These are phyloP conservation scores for Erithacus rubecula DNA, from an alignment of 2,797 vertebrate genomes.

Conservation along the genomic window DNA sequence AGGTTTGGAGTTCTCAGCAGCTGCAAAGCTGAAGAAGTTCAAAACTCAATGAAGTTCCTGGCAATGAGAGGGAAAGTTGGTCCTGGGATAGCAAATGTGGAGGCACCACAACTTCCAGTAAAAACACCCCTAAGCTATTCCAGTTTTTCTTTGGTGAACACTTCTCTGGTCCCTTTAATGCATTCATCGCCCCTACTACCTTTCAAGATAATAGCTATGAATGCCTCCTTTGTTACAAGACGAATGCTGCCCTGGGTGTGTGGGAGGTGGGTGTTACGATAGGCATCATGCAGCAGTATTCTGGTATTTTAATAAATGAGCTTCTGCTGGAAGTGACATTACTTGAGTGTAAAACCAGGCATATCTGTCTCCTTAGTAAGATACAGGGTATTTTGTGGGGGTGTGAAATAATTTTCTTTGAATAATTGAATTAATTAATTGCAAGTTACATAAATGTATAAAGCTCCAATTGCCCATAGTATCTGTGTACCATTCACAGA, in stretches of 20 bases:
- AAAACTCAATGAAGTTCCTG: not conserved
- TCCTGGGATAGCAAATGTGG: not conserved
- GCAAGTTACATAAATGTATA: constrained; percentile 42
- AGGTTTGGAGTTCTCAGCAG: not conserved
- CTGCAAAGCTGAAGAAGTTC: not conserved
- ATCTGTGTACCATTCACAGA: constrained; percentile 65
- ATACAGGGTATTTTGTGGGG: constrained; percentile 46
- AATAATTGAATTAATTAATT: constrained; percentile 70
- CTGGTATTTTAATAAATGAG: constrained; percentile 65
- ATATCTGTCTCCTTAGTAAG: constrained; percentile 54
- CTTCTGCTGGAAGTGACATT: constrained; percentile 61
- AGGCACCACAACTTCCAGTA: not conserved
- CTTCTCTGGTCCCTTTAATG: constrained; percentile 17
- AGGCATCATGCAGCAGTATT: constrained; percentile 57
- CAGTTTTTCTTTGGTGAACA: not conserved
- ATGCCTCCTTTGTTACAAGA: constrained; percentile 58
- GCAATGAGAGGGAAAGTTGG: not conserved
- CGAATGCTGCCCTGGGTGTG: not conserved
- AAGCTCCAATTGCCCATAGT: constrained; percentile 48
- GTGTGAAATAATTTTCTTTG: constrained; percentile 57
- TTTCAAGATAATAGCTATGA: constrained; percentile 52
- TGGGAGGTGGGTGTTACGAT: constrained; percentile 64
- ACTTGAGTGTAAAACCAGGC: constrained; percentile 51
- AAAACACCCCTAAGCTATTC: not conserved
- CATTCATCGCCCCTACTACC: not conserved